A percentile compares a stretch with the other conserved stretches of the same genome.
Evolutionary conservation across 2,797 vertebrate genomes (phyloP).

Genomic region (Parambassis ranga): DNA sequence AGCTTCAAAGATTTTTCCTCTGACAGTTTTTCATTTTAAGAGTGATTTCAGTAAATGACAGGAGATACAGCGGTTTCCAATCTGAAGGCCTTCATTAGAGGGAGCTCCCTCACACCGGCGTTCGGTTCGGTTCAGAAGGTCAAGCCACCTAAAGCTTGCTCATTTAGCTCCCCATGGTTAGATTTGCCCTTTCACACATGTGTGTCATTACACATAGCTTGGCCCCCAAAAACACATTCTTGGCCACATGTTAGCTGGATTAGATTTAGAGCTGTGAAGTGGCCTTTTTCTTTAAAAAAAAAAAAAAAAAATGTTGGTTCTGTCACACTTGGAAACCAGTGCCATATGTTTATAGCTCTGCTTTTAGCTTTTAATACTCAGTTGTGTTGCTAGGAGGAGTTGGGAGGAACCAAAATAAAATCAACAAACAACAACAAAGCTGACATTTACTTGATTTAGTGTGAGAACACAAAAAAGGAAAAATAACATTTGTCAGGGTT

Average conservation of each 20-base stretch:
- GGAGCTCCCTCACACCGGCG: constrained; percentile 49
- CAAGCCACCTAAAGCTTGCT: constrained; percentile 64
- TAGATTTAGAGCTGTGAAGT: constrained; percentile 66
- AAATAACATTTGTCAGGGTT: no score
- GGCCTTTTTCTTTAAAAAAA: constrained; percentile 35
- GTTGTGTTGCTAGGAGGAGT: constrained; percentile 68
- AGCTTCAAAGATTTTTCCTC: constrained; percentile 16
- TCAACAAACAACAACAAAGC: constrained; percentile 63
- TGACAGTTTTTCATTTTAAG: constrained; percentile 53
- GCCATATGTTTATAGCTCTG: constrained; percentile 76
- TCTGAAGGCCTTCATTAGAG: constrained; percentile 68
- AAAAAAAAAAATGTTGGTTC: constrained; percentile 52
- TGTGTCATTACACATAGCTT: constrained; percentile 70
- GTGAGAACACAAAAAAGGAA: constrained; percentile 36
- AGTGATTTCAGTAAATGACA: constrained; percentile 60
- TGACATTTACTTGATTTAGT: constrained; percentile 60
- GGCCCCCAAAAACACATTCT: constrained; percentile 57
- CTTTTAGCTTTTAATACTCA: constrained; percentile 78
- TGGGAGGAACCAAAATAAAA: constrained; percentile 59
- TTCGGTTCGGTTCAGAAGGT: constrained; percentile 68
- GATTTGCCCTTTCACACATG: constrained; percentile 68
- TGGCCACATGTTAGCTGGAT: constrained; percentile 68
- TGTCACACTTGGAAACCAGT: constrained; percentile 60
- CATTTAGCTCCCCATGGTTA: constrained; percentile 55
- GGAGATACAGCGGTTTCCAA: constrained; percentile 40